Evolutionary conservation across 2,113 vertebrate genomes (phyloP).

Genomic region (Dasyurus viverrinus): DNA sequence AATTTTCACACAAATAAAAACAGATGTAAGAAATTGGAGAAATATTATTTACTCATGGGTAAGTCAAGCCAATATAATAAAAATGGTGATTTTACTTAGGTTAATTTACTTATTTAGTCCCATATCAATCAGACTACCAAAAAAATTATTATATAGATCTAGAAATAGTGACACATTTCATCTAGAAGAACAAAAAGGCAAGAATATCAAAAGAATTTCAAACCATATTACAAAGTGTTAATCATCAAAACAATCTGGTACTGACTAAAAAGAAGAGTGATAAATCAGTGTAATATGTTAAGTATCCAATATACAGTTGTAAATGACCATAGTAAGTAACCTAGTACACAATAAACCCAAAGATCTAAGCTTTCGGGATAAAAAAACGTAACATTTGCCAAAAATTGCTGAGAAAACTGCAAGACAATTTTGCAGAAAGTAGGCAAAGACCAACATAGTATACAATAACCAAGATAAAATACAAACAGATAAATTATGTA

Average conservation of each 20-base stretch:
- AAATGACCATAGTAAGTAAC: not conserved
- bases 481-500: too few relatives aligned
- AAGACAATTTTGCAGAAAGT: too few relatives aligned
- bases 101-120: too few relatives aligned
- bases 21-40: too few relatives aligned
- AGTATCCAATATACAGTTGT: too few relatives aligned
- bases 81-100: not conserved
- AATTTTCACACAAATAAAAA: not conserved
- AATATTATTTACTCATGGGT: not conserved
- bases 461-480: too few relatives aligned
- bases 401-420: too few relatives aligned
- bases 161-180: not conserved
- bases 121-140: not conserved
- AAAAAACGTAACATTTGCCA: too few relatives aligned
- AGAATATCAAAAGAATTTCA: not conserved
- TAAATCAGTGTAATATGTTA: too few relatives aligned
- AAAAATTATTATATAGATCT: not conserved
- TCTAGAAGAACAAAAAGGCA: not conserved
- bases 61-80: not conserved
- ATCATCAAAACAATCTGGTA: not conserved
- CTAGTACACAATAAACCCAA: not conserved
- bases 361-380: not conserved
- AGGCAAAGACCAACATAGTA: too few relatives aligned
- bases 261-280: not conserved
- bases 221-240: not conserved